Evolutionary conservation across 2,113 vertebrate genomes (phyloP).

Genomic region (Oenanthe oenanthe): DNA sequence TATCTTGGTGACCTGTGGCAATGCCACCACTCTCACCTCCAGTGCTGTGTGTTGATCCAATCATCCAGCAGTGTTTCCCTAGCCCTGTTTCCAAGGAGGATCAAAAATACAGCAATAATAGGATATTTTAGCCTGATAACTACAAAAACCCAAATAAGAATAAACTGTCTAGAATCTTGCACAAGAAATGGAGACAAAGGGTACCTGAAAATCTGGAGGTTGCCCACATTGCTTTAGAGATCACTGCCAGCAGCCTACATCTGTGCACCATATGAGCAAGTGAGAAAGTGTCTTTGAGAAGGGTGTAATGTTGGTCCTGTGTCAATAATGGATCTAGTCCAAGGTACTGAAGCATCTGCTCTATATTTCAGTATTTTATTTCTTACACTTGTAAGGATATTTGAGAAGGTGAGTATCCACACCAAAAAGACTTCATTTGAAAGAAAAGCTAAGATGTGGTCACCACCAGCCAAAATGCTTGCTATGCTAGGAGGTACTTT

Average conservation of each 20-base stretch:
- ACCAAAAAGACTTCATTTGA: neutral
- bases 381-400: constrained; percentile 32
- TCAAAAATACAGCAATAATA: neutral
- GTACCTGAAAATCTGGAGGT: neutral
- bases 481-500: neutral
- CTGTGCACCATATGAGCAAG: constrained; percentile 49
- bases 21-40: neutral
- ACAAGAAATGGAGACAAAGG: neutral
- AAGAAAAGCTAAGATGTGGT: neutral
- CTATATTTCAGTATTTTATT: neutral
- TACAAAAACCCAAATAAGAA: neutral
- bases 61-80: neutral
- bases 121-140: neutral
- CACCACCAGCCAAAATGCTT: neutral
- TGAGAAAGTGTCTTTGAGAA: constrained; percentile 50
- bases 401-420: constrained; percentile 37
- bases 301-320: constrained; percentile 31
- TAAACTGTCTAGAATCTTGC: neutral
- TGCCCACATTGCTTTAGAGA: neutral
- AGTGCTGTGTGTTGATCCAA: neutral
- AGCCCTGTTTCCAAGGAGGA: neutral
- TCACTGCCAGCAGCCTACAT: constrained; percentile 20
- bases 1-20: neutral
- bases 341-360: constrained; percentile 47
- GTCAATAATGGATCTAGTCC: constrained; percentile 46